Evolutionary conservation across 2,797 vertebrate genomes (phyloP).

Genomic region (Sarcoramphus papa): DNA sequence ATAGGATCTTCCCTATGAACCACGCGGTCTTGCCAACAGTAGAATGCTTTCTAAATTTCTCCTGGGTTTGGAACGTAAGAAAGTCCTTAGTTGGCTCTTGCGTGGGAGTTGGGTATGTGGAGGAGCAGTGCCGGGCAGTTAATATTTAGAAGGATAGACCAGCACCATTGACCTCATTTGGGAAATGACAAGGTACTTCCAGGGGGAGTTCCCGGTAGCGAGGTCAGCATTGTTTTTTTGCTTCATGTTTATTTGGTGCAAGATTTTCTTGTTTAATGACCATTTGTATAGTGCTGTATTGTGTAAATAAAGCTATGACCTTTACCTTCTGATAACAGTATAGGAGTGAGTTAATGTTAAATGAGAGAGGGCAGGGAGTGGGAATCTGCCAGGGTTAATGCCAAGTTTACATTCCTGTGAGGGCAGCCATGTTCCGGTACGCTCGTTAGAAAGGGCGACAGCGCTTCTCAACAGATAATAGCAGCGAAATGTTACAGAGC

Average conservation of each 20-base stretch:
- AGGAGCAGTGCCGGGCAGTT: neutral
- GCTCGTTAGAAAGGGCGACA: neutral
- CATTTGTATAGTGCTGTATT: slow-evolving; percentile 14
- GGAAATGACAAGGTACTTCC: neutral
- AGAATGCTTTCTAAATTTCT: slow-evolving; percentile 50
- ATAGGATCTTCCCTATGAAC: slow-evolving; percentile 36
- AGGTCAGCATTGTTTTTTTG: slow-evolving; percentile 32
- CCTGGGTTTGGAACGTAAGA: slow-evolving; percentile 9
- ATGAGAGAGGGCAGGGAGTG: slow-evolving; percentile 1
- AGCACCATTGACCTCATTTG: neutral
- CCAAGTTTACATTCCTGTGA: slow-evolving; percentile 70
- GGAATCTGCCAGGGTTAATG: slow-evolving; percentile 40
- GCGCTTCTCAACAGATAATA: slow-evolving; percentile 28
- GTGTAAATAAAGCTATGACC: slow-evolving; percentile 58
- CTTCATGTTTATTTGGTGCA: slow-evolving; percentile 5
- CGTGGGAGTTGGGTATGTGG: neutral
- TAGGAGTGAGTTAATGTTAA: slow-evolving; percentile 42
- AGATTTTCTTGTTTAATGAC: slow-evolving; percentile 30
- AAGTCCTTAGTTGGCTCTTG: neutral
- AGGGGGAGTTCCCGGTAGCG: slow-evolving; percentile 15
- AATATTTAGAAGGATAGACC: slow-evolving; percentile 14
- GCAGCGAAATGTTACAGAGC: neutral
- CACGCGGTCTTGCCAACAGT: slow-evolving; percentile 15
- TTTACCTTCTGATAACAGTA: slow-evolving; percentile 45
- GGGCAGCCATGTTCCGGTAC: slow-evolving; percentile 48